These are phyloP conservation scores for Dysmachus trigonus DNA, from an alignment of 2,888 invertebrate genomes.

Conservation along the genomic window DNA sequence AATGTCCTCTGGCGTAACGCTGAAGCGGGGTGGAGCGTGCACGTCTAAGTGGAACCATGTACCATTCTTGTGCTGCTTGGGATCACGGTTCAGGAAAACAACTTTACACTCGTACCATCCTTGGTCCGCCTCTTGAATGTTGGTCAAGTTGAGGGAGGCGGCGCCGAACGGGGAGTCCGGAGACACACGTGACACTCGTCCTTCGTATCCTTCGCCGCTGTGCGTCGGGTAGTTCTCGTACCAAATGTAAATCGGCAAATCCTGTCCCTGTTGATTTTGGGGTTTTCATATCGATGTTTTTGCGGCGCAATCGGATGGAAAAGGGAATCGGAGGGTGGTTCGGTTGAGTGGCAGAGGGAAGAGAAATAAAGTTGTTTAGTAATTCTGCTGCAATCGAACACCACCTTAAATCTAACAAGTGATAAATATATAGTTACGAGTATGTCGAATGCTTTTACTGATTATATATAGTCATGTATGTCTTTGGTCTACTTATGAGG, in stretches of 20 bases:
- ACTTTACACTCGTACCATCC: conserved; percentile 98
- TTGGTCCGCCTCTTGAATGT: conserved; percentile 91
- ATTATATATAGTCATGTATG: conserved; percentile 24
- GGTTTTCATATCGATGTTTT: conserved; percentile 17
- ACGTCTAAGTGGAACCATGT: conserved; percentile 99
- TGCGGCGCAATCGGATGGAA: background rate
- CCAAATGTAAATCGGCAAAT: conserved; percentile 97
- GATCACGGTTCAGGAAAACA: conserved; percentile 93
- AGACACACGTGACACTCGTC: conserved; percentile 87
- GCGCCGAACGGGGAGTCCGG: conserved; percentile 89
- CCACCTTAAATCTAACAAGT: background rate
- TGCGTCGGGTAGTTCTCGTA: conserved; percentile 98
- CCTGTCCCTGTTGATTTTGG: conserved; percentile 78
- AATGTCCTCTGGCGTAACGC: conserved; percentile 94
- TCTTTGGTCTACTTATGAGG: conserved; percentile 13
- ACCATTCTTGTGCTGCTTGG: conserved; percentile 91
- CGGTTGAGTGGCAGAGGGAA: conserved; percentile 2
- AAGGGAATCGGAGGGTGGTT: background rate
- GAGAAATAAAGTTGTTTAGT: conserved; percentile 32
- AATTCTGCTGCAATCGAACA: background rate
- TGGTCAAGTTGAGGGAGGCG: conserved; percentile 94
- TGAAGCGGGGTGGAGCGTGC: conserved; percentile 95
- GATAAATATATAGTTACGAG: background rate
- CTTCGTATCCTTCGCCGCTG: conserved; percentile 94
- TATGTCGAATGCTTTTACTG: conserved; percentile 19